Evolutionary conservation across 2,797 vertebrate genomes (phyloP).

Genomic region (Odontamblyopus rebecca): DNA sequence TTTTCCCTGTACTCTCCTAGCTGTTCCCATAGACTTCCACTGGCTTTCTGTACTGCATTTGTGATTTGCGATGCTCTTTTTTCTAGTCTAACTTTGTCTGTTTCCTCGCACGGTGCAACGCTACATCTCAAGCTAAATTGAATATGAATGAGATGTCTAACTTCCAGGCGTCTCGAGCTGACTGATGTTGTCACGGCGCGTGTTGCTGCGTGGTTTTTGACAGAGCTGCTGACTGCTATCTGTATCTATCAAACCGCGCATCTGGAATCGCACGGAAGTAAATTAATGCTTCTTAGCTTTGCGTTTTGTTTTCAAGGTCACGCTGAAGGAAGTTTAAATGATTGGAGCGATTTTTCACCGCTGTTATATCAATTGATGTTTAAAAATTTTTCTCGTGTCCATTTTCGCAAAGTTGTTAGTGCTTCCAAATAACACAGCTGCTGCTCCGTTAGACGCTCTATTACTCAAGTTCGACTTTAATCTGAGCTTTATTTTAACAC

Average conservation of each 20-base stretch:
- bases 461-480: no score
- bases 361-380: no score
- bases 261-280: constrained; percentile 56
- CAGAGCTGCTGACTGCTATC: constrained; percentile 35
- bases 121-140: constrained; percentile 25
- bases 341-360: no score
- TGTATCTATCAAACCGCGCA: constrained; percentile 54
- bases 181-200: constrained; percentile 25
- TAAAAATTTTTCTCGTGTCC: no score
- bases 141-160: constrained; percentile 50
- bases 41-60: constrained; percentile 20
- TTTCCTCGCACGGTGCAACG: not conserved
- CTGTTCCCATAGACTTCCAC: not conserved
- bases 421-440: no score
- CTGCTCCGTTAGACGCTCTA: no score
- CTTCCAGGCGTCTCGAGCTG: constrained; percentile 33
- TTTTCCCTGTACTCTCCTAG: not conserved
- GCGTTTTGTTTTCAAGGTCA: constrained; percentile 39
- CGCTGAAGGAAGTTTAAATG: constrained; percentile 29
- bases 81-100: constrained; percentile 3
- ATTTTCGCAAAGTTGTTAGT: no score
- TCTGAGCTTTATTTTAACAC: no score
- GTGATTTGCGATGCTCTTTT: constrained; percentile 24
- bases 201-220: constrained; percentile 35
- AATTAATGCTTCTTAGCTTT: constrained; percentile 57